Percentiles rank a stretch among this genome's conserved stretches.
phyloP scores from a whole-genome alignment of 53 echinoderm and acorn worm genomes.

The Mesocentrotus franciscanus region DNA sequence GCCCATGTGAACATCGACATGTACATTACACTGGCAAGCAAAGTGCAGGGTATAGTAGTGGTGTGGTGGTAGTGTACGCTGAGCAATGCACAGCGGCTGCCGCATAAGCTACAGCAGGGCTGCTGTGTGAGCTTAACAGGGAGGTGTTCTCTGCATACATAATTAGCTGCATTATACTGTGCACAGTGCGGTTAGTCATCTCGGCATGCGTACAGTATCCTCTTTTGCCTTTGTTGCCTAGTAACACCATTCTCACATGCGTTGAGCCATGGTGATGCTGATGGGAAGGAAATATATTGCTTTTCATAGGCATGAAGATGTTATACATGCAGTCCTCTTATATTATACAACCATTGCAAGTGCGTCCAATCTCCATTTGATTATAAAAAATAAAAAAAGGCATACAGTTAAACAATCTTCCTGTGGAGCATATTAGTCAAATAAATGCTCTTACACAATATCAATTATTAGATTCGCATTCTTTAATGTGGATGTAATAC shows the following conservation, averaged over 20 bases:
- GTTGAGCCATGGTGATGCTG: conserved; percentile 38
- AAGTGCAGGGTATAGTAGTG: conserved; percentile 26
- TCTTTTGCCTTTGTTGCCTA: conserved; percentile 47
- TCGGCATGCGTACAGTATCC: conserved; percentile 39
- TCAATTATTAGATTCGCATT: neutral
- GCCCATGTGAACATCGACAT: conserved; percentile 52
- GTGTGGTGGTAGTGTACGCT: neutral
- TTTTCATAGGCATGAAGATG: neutral
- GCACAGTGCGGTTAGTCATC: conserved; percentile 54
- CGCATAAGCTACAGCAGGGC: neutral
- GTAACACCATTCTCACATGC: conserved; percentile 62
- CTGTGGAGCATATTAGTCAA: neutral
- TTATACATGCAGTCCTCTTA: neutral
- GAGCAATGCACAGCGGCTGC: conserved; percentile 25
- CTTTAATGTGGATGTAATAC: neutral
- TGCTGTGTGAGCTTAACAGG: conserved; percentile 65
- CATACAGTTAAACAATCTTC: neutral
- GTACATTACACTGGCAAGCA: conserved; percentile 29
- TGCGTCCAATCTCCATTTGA: neutral
- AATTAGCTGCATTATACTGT: conserved; percentile 64
- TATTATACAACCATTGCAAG: neutral
- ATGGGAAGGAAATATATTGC: conserved; percentile 22
- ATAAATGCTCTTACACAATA: neutral
- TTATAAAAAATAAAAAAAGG: neutral
- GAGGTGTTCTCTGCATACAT: conserved; percentile 70